These are phyloP conservation scores for Capitulum mitella DNA, from an alignment of 2,888 invertebrate genomes.

Conservation along the genomic window DNA sequence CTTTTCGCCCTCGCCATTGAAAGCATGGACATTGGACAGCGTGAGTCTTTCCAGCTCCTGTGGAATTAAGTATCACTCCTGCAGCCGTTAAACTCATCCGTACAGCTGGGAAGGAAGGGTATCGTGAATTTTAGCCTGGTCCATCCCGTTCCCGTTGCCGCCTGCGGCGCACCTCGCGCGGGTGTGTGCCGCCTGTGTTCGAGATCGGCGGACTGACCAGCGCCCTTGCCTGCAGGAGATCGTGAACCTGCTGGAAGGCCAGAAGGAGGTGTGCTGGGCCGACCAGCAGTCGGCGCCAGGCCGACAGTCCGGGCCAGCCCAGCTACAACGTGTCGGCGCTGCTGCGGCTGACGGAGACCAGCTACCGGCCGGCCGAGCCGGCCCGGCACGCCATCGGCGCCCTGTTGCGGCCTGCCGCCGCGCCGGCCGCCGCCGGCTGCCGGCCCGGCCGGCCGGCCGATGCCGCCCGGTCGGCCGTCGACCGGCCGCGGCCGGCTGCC, in stretches of 20 bases:
- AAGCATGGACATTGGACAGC: too few relatives aligned
- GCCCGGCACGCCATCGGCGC: background rate
- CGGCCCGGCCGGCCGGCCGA: background rate
- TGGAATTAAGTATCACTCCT: too few relatives aligned
- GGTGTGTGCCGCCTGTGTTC: too few relatives aligned
- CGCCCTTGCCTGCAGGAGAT: slow-evolving; percentile 6
- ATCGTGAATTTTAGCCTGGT: too few relatives aligned
- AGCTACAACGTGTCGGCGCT: slow-evolving; percentile 14
- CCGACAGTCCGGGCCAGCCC: slow-evolving; percentile 19
- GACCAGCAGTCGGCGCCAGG: background rate
- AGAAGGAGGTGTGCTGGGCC: slow-evolving; percentile 22
- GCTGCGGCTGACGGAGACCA: background rate
- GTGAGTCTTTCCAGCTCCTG: too few relatives aligned
- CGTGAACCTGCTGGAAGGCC: background rate
- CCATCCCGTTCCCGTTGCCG: too few relatives aligned
- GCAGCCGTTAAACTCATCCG: too few relatives aligned
- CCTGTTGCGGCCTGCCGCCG: background rate
- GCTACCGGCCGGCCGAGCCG: background rate
- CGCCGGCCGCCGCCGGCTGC: background rate
- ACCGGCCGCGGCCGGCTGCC: background rate
- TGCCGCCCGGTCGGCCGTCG: background rate
- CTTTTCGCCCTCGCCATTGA: too few relatives aligned
- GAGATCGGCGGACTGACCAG: too few relatives aligned
- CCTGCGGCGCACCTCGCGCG: too few relatives aligned
- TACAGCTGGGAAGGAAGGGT: too few relatives aligned